A percentile compares a stretch with the other conserved stretches of the same genome.
Conservation (phyloP, 2,113 vertebrate genomes). For the Hippocampus abdominalis region DNA sequence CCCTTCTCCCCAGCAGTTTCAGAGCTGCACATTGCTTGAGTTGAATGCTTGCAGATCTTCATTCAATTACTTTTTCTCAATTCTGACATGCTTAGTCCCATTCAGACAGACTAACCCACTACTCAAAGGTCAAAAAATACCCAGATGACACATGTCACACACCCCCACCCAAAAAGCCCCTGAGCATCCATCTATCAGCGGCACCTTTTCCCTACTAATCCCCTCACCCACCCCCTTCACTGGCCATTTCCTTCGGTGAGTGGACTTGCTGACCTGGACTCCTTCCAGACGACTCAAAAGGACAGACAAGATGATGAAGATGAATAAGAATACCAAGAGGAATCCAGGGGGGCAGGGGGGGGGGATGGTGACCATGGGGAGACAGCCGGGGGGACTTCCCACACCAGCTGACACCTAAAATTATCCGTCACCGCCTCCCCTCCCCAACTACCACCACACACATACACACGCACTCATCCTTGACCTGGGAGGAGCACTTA, state of each 20-base stretch:
- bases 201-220: neutral
- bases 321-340: neutral
- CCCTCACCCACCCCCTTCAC: neutral
- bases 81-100: neutral
- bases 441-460: neutral
- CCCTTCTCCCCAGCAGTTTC: too few species aligned
- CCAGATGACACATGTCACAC: neutral
- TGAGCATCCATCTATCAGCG: neutral
- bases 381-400: constrained; percentile 45
- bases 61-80: too few species aligned
- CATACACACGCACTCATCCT: too few species aligned
- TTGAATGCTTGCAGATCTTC: too few species aligned
- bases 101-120: too few species aligned
- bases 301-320: neutral
- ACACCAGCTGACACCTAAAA: constrained; percentile 53
- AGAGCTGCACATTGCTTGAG: too few species aligned
- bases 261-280: neutral
- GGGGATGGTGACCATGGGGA: neutral
- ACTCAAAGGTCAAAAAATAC: neutral
- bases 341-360: neutral
- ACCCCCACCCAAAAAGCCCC: neutral
- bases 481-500: neutral
- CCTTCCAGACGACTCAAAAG: neutral
- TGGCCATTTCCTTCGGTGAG: too few species aligned
- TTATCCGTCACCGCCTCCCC: constrained; percentile 20